Evolutionary conservation across 2,113 vertebrate genomes (phyloP).

Genomic region (Lagenorhynchus albirostris): DNA sequence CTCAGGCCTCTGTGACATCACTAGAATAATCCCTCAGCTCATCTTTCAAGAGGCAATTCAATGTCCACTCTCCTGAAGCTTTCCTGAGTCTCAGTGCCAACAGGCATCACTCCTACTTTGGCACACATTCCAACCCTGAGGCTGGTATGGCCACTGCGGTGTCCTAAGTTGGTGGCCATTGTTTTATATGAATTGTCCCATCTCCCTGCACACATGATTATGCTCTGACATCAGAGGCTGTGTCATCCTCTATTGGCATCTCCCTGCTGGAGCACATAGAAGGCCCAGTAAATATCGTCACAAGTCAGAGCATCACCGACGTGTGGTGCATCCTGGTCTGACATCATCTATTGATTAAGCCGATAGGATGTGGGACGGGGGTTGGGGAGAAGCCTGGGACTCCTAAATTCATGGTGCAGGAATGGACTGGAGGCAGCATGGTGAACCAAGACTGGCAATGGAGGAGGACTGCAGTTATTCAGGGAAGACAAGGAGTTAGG

Average conservation of each 20-base stretch:
- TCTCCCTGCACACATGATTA: not conserved
- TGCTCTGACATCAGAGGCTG: not conserved
- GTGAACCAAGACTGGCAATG: not conserved
- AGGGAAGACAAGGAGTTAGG: not conserved
- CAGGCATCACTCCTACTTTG: no score
- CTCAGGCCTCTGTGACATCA: not conserved
- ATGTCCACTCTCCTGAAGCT: not conserved
- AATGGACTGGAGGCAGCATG: accelerated
- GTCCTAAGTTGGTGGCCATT: not conserved
- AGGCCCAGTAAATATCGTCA: accelerated
- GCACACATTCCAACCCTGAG: accelerated
- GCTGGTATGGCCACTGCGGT: accelerated
- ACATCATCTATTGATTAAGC: not conserved
- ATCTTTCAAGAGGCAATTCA: not conserved
- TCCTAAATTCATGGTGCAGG: accelerated
- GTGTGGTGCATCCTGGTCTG: accelerated
- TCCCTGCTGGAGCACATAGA: not conserved
- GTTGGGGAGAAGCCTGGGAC: accelerated
- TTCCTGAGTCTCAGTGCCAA: not conserved
- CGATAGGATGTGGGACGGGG: accelerated
- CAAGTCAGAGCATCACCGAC: not conserved
- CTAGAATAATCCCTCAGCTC: not conserved
- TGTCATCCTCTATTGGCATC: not conserved
- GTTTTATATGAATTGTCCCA: not conserved
- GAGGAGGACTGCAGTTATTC: not conserved